Base-by-base conservation (phyloP, 2,797 vertebrate genomes). In the Geranospiza caerulescens region DNA sequence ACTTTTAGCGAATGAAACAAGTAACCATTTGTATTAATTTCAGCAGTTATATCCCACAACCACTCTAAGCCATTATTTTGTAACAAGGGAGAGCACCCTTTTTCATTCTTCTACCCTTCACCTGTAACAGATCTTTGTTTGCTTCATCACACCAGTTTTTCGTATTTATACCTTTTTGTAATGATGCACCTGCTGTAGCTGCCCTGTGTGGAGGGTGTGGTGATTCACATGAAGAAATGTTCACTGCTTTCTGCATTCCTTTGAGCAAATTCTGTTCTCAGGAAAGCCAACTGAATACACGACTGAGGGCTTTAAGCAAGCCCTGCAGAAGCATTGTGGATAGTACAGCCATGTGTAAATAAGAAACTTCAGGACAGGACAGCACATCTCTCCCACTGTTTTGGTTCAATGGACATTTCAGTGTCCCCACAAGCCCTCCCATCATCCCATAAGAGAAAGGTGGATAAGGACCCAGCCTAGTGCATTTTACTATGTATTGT, bases 101-200 rank as follows among this genome's bases (percentile, higher is more conserved):
- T 26, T 17, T 20, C 84, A 23, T 58, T 62, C 67, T 59, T 45
- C 47, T 1, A 0, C 59, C 70, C 40, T 38, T 27, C 58, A 36
- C 48, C 53, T 71, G 45, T 7, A 55, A 40, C 27, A 71, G 20
- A 66, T n/a, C 68, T 56, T 71, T 31, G 23, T 56, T 71, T 31
- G 29, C 67, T 79, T 63, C 5, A 11, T 18, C 67, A 23, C 34
- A 29, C 6, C 26, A 7, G 27, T 10, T 56, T 67, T 86, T 36
- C 9, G 2, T 6, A 36, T 27, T 58, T 16, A 42, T 14, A 52
- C 42, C 34, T 64, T 42, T 34, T 1, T 56, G 64, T 18, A 42
- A 42, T 1, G 18, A 38, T 1, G 0, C 16, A 55, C 12, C 22
- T 71, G 56, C 6, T 5, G 1, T 0, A 50, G 87, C 42, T 7